Evolutionary conservation across 53 echinoderm and acorn worm genomes (phyloP), one percentile per base, ranked within the genome.

Genomic region (Holothuria scabra): DNA sequence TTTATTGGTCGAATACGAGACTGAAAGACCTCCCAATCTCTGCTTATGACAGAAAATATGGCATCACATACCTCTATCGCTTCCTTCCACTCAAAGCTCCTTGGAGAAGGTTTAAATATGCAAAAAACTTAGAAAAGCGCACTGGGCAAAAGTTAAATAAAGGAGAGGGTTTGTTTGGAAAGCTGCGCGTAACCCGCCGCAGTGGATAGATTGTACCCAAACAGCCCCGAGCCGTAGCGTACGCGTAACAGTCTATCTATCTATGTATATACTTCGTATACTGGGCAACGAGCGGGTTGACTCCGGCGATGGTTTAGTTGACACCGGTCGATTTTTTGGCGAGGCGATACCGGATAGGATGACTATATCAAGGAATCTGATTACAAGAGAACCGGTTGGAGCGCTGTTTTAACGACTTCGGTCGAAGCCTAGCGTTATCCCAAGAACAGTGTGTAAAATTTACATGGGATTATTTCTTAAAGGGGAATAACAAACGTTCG

Each of bases 191-290:
- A 72, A 72, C 72, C 46, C 44, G 72, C 72, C 41, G 22, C 48
- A 46, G 48, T 44, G 26, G 72, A 72, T 72, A 72, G 72, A 44
- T 12, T 72, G 44, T 72, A 72, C 32, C 44, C 72, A 72, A 72
- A 72, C 72, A 72, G 72, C 72, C 72, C 44, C 18, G 34, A 72
- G 72, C 72, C 72, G 41, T 72, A 28, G n/a, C 72, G 72, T 72
- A 72, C 46, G 72, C 72, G 48, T 65, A 65, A 65, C 13, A 28
- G 25, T 28, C 46, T 72, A 13, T 12, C 44, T 9, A 38, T 72
- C 20, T 20, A 19, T 44, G 23, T 46, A 46, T 8, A 20, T 23
- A 72, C 72, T 72, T 25, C 12, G 34, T 8, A n/a, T 62, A 29
- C 65, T 7, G 65, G 48, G 48, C 72, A 69, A 69, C 35, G 48